These are phyloP conservation scores for Plectrocnemia conspersa DNA, from an alignment of 1,140 invertebrate genomes.

Conservation along the genomic window DNA sequence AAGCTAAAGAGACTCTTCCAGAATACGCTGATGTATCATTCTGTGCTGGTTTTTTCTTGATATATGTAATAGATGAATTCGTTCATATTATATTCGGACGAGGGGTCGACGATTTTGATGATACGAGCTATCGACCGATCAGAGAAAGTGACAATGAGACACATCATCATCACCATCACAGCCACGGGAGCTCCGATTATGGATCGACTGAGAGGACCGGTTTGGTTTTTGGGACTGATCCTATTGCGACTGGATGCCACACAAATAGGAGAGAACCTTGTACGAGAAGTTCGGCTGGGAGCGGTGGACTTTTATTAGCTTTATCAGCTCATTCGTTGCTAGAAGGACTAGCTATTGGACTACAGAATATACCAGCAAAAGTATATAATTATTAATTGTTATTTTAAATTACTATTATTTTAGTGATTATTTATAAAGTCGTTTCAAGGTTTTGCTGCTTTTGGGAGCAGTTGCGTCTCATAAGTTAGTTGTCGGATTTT, in stretches of 20 bases:
- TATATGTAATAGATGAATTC: slow-evolving; percentile 75
- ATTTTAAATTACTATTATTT: slow-evolving; percentile 19
- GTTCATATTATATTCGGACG: slow-evolving; percentile 60
- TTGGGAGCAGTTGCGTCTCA: slow-evolving; percentile 68
- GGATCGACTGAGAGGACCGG: slow-evolving; percentile 10
- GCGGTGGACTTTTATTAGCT: slow-evolving; percentile 62
- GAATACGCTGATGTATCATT: slow-evolving; percentile 64
- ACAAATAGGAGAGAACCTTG: slow-evolving; percentile 60
- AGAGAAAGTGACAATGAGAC: background rate
- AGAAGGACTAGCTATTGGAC: slow-evolving; percentile 79
- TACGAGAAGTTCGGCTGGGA: slow-evolving; percentile 51
- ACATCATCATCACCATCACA: background rate
- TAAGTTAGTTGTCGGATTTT: slow-evolving; percentile 75
- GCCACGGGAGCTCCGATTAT: slow-evolving; percentile 14
- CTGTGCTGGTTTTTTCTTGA: slow-evolving; percentile 71
- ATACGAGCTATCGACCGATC: background rate
- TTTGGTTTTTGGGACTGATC: slow-evolving; percentile 4
- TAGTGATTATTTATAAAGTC: slow-evolving; percentile 34
- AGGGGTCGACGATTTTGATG: slow-evolving; percentile 27
- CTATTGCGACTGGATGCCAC: slow-evolving; percentile 47
- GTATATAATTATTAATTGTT: slow-evolving; percentile 44
- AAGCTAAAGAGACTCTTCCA: slow-evolving; percentile 58
- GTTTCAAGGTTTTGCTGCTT: slow-evolving; percentile 60
- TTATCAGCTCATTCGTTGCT: slow-evolving; percentile 72
- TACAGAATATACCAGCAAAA: slow-evolving; percentile 59